Evolutionary conservation across 2,113 vertebrate genomes (phyloP).

Genomic region (Saimiri boliviensis): DNA sequence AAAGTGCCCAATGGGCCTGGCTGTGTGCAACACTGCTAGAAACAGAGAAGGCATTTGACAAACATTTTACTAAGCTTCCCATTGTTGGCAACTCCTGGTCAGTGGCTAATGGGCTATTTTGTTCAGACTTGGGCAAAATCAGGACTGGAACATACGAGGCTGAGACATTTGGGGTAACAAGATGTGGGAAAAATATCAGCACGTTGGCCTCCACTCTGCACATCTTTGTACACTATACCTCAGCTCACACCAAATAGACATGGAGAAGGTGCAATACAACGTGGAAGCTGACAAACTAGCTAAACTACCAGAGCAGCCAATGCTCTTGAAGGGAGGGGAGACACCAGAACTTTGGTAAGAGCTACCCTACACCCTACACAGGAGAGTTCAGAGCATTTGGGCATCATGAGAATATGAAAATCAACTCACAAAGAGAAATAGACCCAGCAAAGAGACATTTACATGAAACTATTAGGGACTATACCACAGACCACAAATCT

Average conservation of each 20-base stretch:
- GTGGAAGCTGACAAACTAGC: not conserved
- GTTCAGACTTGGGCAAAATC: not conserved
- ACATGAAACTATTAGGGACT: not conserved
- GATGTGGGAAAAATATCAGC: not conserved
- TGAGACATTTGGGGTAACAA: not conserved
- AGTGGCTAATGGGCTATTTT: not conserved
- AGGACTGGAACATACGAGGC: not conserved
- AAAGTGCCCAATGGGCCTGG: not conserved
- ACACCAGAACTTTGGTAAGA: not conserved
- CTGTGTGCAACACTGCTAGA: not conserved
- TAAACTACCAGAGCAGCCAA: not conserved
- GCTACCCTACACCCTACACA: not conserved
- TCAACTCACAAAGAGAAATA: not conserved
- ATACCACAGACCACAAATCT: not conserved
- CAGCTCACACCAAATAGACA: not conserved
- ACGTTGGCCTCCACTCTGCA: no score
- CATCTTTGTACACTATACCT: no score
- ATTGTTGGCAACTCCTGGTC: not conserved
- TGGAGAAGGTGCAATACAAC: not conserved
- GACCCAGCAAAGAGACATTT: not conserved
- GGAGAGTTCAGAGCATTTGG: not conserved
- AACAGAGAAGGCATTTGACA: not conserved
- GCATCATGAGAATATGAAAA: not conserved
- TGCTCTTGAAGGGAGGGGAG: not conserved
- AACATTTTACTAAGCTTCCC: not conserved